phyloP scores from a whole-genome alignment of 2,888 invertebrate genomes.

The Aleiodes testaceus region DNA sequence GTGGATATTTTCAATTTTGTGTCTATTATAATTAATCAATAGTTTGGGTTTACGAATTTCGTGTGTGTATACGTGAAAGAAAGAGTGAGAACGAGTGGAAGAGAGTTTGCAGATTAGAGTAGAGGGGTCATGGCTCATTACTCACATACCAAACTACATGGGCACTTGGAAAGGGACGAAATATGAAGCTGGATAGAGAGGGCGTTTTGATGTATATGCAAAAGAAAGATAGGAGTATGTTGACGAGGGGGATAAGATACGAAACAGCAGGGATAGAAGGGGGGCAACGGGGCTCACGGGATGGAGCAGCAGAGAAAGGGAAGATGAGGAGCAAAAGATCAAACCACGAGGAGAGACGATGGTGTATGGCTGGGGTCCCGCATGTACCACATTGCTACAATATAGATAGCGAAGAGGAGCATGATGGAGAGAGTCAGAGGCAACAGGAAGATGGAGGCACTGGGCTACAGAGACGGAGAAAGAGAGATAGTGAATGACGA shows the following conservation, averaged over 20 bases:
- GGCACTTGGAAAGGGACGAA: constrained; percentile 30
- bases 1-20: not conserved
- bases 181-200: constrained; percentile 23
- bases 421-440: constrained; percentile 16
- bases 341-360: constrained; percentile 57
- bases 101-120: constrained; percentile 55
- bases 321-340: constrained; percentile 56
- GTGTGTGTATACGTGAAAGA: too few species aligned
- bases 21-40: constrained; percentile 20
- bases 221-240: not conserved
- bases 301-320: constrained; percentile 19
- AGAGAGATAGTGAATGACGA: constrained; percentile 28
- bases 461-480: not conserved
- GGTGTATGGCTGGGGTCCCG: constrained; percentile 55
- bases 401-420: constrained; percentile 35
- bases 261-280: not conserved
- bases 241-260: not conserved
- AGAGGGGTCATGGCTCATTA: constrained; percentile 57
- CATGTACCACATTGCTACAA: constrained; percentile 52
- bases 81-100: not conserved
- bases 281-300: constrained; percentile 23
- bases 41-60: not conserved
- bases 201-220: constrained; percentile 10
- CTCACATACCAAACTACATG: constrained; percentile 53
- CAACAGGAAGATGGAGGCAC: constrained; percentile 23